Base-by-base conservation (phyloP, 2,888 invertebrate species). In the Nymphalis c-album region DNA sequence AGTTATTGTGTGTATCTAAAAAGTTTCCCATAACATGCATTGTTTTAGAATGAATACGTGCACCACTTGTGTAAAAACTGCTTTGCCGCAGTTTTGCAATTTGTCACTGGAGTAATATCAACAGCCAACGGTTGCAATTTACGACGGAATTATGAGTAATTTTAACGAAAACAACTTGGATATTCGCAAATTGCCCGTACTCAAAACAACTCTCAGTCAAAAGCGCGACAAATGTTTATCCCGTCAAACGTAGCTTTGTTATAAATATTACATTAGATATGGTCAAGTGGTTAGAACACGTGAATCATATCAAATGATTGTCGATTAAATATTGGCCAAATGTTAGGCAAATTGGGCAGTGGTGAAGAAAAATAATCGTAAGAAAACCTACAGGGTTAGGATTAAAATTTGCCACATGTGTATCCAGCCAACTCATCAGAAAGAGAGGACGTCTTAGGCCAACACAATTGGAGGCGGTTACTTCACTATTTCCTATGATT, bases 1-100 rank as follows among this genome's bases (percentile, higher is more conserved):
- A 84, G 77, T 80, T 75, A 84, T 82, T 85, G 82, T 85, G 81
- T 84, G 80, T 55, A 55, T 31, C 53, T 77, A 77, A 79, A 78
- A 76, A 81, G 78, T 82, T 88, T 90, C 88, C 85, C 88, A 88
- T 85, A 84, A 78, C 76, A 76, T 73, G 80, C 85, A 88, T 88
- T 88, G 88, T 88, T 79, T 81, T 76, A 77, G 74, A 78, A 73
- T 71, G 76, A 81, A 80, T 82, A 84, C 80, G 79, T 81, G 80
- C 80, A 76, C 77, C 80, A 82, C 80, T 85, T 86, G 85, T 82
- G 86, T 81, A 86, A 88, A 85, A 86, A 83, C 80, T 79, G 81
- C 80, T 84, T 84, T 82, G 72, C 73, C 81, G 72, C 75, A 74
- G 78, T 88, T 84, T 84, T 80, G 86, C 82, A 87, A 88, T 73